These are phyloP conservation scores for Laodelphax striatellus DNA, from an alignment of 1,140 invertebrate genomes.

Conservation along the genomic window DNA sequence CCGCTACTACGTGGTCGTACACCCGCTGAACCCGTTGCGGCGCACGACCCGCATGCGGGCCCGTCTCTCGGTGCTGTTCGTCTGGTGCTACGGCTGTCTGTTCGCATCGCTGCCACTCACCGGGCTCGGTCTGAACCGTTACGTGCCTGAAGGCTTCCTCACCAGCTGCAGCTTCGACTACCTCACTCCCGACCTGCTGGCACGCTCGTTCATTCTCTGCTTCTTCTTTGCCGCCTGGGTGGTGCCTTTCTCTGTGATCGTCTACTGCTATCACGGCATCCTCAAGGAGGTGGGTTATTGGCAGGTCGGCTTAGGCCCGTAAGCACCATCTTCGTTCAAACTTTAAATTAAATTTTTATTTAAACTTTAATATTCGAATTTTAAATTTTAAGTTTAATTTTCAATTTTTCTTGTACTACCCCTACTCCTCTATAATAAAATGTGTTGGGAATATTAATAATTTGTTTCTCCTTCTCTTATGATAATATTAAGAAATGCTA, in stretches of 20 bases:
- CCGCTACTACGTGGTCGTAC: constrained; percentile 57
- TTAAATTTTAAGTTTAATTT: too few relatives aligned
- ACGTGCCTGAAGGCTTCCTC: constrained; percentile 39
- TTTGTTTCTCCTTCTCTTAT: too few relatives aligned
- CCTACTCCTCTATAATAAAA: too few relatives aligned
- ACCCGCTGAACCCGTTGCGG: constrained; percentile 48
- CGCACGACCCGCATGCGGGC: constrained; percentile 45
- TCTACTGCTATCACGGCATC: constrained; percentile 58
- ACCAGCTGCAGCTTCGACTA: constrained; percentile 76
- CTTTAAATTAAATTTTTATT: too few relatives aligned
- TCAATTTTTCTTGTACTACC: too few relatives aligned
- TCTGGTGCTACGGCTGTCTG: constrained; percentile 58
- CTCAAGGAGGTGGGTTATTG: constrained; percentile 15
- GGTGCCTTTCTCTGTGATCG: constrained; percentile 52
- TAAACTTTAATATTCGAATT: too few relatives aligned
- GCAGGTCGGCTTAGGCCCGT: too few relatives aligned
- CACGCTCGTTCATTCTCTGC: constrained; percentile 48
- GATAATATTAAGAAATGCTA: too few relatives aligned
- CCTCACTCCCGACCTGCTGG: constrained; percentile 41
- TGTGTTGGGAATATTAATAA: too few relatives aligned
- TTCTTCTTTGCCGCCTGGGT: constrained; percentile 57
- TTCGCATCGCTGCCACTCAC: constrained; percentile 55
- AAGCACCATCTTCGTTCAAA: too few relatives aligned
- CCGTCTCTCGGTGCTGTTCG: constrained; percentile 44
- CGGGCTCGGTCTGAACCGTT: constrained; percentile 48